Percentiles rank a stretch among this genome's conserved stretches.
These are phyloP conservation scores for Tadarida brasiliensis DNA, from an alignment of 2,797 vertebrate species.

Conservation along the genomic window DNA sequence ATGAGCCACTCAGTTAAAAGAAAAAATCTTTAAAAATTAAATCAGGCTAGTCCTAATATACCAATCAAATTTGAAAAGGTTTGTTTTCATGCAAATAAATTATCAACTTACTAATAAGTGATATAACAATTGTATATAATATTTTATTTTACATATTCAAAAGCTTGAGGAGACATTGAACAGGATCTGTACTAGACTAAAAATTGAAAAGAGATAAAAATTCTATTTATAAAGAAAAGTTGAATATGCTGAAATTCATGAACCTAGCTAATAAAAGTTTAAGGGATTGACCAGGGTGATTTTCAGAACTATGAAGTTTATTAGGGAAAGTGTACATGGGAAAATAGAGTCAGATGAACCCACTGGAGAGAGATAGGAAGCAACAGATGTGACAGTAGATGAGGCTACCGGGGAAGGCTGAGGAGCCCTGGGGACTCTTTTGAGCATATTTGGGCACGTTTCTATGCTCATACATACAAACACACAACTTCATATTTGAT, in stretches of 20 bases:
- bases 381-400: not conserved
- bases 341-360: not conserved
- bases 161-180: not conserved
- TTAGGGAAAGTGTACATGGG: not conserved
- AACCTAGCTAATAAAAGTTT: not conserved
- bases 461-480: not conserved
- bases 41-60: not conserved
- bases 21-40: conserved; percentile 47
- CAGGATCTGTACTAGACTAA: not conserved
- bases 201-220: not conserved
- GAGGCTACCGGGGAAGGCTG: not conserved
- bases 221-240: not conserved
- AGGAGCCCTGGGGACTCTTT: not conserved
- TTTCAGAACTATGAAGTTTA: not conserved
- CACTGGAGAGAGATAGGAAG: not conserved
- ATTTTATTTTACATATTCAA: conserved; percentile 42
- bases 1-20: not conserved
- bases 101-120: not conserved
- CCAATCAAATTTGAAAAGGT: conserved; percentile 39
- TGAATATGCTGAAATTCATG: not conserved
- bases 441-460: not conserved
- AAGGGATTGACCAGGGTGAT: not conserved
- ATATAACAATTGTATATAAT: not conserved
- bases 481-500: not conserved
- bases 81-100: conserved; percentile 60